Conservation (phyloP, 2,113 vertebrate species). For the Phylloscopus whistleri region DNA sequence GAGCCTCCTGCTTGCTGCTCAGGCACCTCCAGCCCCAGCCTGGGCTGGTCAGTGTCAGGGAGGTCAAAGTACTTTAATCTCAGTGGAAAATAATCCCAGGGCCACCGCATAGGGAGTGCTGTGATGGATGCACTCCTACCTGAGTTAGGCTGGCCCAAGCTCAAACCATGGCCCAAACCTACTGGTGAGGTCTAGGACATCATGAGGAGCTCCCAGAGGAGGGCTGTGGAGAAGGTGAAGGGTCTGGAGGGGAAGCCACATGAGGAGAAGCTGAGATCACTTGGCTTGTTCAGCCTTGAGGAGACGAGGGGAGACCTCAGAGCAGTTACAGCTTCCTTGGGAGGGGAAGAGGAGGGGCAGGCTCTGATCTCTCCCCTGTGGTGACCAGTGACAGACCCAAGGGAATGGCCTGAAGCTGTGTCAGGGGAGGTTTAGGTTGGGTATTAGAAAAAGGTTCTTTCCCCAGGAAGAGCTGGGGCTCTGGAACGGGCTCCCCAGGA, state of each 20-base stretch:
- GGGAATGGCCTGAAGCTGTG: not conserved
- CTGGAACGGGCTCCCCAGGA: not conserved
- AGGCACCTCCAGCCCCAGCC: not conserved
- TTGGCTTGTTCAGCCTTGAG: not conserved
- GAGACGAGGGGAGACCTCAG: not conserved
- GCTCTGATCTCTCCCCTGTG: not conserved
- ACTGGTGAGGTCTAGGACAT: not conserved
- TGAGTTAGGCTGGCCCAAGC: not conserved
- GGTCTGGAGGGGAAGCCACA: not conserved
- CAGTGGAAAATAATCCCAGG: not conserved
- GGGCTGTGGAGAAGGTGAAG: fast-evolving
- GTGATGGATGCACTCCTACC: not conserved
- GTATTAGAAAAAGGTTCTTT: not conserved
- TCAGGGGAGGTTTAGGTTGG: not conserved
- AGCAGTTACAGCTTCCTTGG: not conserved
- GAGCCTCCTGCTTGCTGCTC: not conserved
- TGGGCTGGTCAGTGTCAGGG: not conserved
- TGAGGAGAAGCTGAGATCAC: not conserved
- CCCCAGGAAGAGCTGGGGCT: too few relatives aligned
- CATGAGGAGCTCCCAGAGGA: not conserved
- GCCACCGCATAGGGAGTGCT: fast-evolving
- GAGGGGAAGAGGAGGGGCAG: not conserved
- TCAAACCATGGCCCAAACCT: not conserved
- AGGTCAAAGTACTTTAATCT: not conserved
- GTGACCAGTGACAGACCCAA: not conserved